phyloP scores from a whole-genome alignment of 2,888 invertebrate species.

The Apodemia mormo region DNA sequence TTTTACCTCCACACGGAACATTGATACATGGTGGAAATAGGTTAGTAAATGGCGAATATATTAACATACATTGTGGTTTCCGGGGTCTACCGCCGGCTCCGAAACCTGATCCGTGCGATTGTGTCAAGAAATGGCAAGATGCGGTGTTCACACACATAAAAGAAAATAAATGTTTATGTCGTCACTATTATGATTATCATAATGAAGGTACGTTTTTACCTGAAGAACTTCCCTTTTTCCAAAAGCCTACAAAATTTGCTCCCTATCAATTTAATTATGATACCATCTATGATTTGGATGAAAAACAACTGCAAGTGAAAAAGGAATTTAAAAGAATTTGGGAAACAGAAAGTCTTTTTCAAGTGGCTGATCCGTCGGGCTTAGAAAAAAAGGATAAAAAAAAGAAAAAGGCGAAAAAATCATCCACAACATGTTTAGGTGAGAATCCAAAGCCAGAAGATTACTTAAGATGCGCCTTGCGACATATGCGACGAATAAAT shows the following conservation, averaged over 20 bases:
- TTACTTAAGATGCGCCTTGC: slow-evolving; percentile 63
- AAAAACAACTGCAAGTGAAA: slow-evolving; percentile 51
- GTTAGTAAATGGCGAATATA: slow-evolving; percentile 43
- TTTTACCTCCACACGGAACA: slow-evolving; percentile 56
- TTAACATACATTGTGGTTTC: slow-evolving; percentile 63
- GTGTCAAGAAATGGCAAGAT: slow-evolving; percentile 58
- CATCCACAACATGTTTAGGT: slow-evolving; percentile 55
- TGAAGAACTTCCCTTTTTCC: slow-evolving; percentile 61
- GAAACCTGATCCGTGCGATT: slow-evolving; percentile 57
- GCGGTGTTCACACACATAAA: slow-evolving; percentile 54
- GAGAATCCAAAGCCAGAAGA: slow-evolving; percentile 55
- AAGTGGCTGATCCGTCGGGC: slow-evolving; percentile 44
- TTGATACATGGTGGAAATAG: slow-evolving; percentile 66
- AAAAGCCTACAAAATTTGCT: slow-evolving; percentile 52
- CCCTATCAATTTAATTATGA: slow-evolving; percentile 58
- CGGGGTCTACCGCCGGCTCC: slow-evolving; percentile 49
- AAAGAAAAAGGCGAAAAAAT: slow-evolving; percentile 43
- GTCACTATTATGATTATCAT: slow-evolving; percentile 60
- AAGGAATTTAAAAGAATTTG: slow-evolving; percentile 64
- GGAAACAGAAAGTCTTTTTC: slow-evolving; percentile 64
- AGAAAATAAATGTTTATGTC: slow-evolving; percentile 61
- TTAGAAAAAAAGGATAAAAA: slow-evolving; percentile 45
- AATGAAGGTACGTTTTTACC: slow-evolving; percentile 57
- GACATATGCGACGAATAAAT: slow-evolving; percentile 53
- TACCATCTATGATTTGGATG: slow-evolving; percentile 62